A percentile compares a stretch with the other conserved stretches of the same genome.
phyloP scores from a whole-genome alignment of 2,113 vertebrate genomes.

The Excalfactoria chinensis region DNA sequence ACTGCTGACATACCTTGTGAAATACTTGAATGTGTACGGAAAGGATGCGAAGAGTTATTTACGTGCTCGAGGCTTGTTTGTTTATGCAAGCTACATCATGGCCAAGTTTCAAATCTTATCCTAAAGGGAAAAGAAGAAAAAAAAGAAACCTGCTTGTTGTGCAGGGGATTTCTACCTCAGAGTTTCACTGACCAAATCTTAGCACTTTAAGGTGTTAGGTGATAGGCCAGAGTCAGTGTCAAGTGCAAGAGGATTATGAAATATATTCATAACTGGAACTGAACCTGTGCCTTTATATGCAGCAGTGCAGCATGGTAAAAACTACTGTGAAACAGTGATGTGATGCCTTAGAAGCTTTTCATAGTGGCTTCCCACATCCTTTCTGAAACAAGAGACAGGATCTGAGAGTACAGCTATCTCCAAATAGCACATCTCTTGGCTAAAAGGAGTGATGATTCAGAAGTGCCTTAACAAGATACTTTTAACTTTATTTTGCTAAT shows the following conservation, averaged over 20 bases:
- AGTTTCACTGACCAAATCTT: slow-evolving; percentile 40
- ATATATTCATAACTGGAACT: background rate
- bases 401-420: background rate
- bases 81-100: background rate
- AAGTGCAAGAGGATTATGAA: slow-evolving; percentile 15
- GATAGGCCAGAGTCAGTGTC: slow-evolving; percentile 15
- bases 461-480: background rate
- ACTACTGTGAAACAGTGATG: slow-evolving; percentile 32
- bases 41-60: slow-evolving; percentile 23
- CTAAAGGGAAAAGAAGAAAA: background rate
- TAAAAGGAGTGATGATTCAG: background rate
- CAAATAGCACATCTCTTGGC: background rate
- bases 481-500: background rate
- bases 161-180: slow-evolving; percentile 66
- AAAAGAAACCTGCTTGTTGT: background rate
- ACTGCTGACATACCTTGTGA: slow-evolving; percentile 21
- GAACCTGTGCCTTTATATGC: background rate
- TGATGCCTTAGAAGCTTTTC: background rate
- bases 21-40: slow-evolving; percentile 27
- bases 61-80: background rate
- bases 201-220: slow-evolving; percentile 35
- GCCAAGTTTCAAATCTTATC: background rate
- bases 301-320: background rate
- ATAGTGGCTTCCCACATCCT: background rate
- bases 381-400: background rate